Evolutionary conservation across 2,113 vertebrate species (phyloP).

Genomic region (Anthoscopus minutus): DNA sequence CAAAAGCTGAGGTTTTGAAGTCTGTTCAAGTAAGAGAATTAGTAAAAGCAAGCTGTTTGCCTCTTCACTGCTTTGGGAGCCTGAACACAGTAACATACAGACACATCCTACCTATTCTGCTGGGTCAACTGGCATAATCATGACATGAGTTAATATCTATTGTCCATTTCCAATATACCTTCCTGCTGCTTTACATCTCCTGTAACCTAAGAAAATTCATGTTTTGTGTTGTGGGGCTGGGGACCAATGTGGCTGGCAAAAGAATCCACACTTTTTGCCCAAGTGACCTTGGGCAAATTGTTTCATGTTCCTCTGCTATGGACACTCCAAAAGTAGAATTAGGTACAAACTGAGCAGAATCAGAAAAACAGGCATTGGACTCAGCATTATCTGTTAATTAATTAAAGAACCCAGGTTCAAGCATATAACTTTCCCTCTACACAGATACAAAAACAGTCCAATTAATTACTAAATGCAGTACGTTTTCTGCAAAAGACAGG

Average conservation of each 20-base stretch:
- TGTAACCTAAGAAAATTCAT: not conserved
- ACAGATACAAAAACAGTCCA: not conserved
- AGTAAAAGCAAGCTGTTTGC: not conserved
- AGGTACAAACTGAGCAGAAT: not conserved
- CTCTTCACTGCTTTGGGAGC: not conserved
- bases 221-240: not conserved
- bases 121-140: not conserved
- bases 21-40: not conserved
- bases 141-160: not conserved
- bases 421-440: not conserved
- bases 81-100: not conserved
- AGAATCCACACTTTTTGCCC: not conserved
- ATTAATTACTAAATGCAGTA: not conserved
- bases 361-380: not conserved
- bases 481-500: not conserved
- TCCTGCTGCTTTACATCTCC: not conserved
- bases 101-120: not conserved
- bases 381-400: not conserved
- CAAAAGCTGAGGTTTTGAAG: not conserved
- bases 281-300: constrained; percentile 19
- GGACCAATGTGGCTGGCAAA: not conserved
- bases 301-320: not conserved
- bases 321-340: not conserved
- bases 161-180: not conserved
- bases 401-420: not conserved